A percentile compares a stretch with the other conserved stretches of the same genome.
Conservation (phyloP, 2,113 vertebrate species). For the Anthoscopus minutus region DNA sequence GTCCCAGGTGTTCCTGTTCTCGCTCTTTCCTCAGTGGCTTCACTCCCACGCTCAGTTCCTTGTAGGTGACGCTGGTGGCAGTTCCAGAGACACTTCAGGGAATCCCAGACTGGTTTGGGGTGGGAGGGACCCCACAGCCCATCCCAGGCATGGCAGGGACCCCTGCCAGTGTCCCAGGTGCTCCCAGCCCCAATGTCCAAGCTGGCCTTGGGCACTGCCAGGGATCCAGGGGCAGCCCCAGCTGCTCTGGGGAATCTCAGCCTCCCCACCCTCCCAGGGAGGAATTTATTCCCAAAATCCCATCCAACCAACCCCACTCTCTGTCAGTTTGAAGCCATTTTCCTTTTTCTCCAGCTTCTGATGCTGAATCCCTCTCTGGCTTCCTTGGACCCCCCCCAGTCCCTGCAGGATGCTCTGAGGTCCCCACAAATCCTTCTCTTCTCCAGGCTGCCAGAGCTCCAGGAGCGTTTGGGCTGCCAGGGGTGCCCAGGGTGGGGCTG, state of each 20-base stretch:
- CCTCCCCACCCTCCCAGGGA: neutral
- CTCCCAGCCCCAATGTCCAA: neutral
- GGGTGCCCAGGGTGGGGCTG: neutral
- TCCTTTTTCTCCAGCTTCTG: neutral
- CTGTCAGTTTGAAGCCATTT: neutral
- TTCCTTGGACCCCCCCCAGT: neutral
- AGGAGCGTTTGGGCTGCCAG: neutral
- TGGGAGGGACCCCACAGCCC: fast-evolving
- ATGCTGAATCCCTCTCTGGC: neutral
- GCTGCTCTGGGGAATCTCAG: neutral
- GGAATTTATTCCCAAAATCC: neutral
- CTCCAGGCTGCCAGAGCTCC: neutral
- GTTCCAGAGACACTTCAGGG: neutral
- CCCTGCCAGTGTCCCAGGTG: neutral
- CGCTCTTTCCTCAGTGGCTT: fast-evolving
- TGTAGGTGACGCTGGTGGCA: neutral
- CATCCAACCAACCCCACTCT: neutral
- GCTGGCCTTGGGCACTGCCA: neutral
- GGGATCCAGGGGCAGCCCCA: neutral
- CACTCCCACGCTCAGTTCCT: neutral
- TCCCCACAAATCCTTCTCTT: neutral
- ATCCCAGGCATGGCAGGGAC: neutral
- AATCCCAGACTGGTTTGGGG: neutral
- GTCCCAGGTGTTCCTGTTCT: neutral
- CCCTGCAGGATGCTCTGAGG: neutral